phyloP scores from a whole-genome alignment of 2,113 vertebrate genomes.

The Takifugu flavidus region DNA sequence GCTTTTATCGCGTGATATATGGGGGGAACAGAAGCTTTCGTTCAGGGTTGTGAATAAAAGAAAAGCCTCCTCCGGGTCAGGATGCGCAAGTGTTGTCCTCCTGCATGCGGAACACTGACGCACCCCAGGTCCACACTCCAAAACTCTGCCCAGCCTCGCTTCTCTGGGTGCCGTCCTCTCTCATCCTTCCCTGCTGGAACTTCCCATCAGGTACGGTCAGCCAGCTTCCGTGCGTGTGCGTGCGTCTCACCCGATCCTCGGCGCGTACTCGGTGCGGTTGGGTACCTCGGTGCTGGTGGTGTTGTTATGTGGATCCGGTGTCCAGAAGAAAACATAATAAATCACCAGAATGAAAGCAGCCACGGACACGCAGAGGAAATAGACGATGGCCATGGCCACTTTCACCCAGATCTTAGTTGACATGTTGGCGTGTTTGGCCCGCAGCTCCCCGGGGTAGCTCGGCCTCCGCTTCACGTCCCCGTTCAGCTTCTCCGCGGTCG shows the following conservation, averaged over 20 bases:
- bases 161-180: not conserved
- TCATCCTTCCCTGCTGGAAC: slow-evolving; percentile 6
- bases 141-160: slow-evolving; percentile 29
- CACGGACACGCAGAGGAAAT: slow-evolving; percentile 84
- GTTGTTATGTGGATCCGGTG: slow-evolving; percentile 39
- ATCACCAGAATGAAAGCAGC: slow-evolving; percentile 82
- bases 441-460: slow-evolving; percentile 79
- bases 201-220: slow-evolving; percentile 40
- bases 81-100: slow-evolving; percentile 4
- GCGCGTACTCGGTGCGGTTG: slow-evolving; percentile 44
- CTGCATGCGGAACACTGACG: slow-evolving; percentile 35
- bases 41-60: not conserved
- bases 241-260: slow-evolving; percentile 21
- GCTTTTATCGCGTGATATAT: no score
- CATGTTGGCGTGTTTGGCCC: slow-evolving; percentile 70
- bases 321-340: slow-evolving; percentile 87
- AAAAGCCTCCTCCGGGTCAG: not conserved
- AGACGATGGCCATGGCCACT: slow-evolving; percentile 81
- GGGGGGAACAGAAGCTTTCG: not conserved
- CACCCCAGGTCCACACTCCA: slow-evolving; percentile 22
- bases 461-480: slow-evolving; percentile 72
- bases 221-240: slow-evolving; percentile 14
- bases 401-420: slow-evolving; percentile 83
- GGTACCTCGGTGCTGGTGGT: slow-evolving; percentile 31
- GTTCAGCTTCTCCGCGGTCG: slow-evolving; percentile 61